A percentile compares a stretch with the other conserved stretches of the same genome.
These are phyloP conservation scores for Hyla sarda DNA, from an alignment of 2,113 vertebrate genomes.

Conservation along the genomic window DNA sequence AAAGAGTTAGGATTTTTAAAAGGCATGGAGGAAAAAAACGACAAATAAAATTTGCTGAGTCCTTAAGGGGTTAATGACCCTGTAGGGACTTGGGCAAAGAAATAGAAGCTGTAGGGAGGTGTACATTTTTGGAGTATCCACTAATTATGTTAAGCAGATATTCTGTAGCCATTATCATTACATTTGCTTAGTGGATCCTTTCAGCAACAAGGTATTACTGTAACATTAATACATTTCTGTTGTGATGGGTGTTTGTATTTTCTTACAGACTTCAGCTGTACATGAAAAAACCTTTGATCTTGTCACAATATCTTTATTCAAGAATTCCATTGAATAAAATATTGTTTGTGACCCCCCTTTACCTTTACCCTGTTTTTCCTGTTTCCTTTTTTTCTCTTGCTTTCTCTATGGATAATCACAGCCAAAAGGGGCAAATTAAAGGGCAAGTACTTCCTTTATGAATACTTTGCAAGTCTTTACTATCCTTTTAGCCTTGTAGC, in stretches of 20 bases:
- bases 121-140: not conserved
- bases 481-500: conserved; percentile 69
- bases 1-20: too few species aligned
- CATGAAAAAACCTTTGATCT: conserved; percentile 77
- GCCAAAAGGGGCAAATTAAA: conserved; percentile 75
- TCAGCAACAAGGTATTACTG: conserved; percentile 66
- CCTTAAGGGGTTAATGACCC: too few species aligned
- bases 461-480: conserved; percentile 72
- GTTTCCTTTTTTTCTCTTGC: conserved; percentile 75
- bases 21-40: too few species aligned
- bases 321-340: conserved; percentile 84
- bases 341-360: conserved; percentile 83
- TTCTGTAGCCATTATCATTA: not conserved
- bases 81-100: too few species aligned
- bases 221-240: conserved; percentile 63
- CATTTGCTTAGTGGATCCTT: conserved; percentile 68
- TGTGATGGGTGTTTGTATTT: conserved; percentile 71
- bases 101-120: too few species aligned
- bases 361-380: conserved; percentile 82
- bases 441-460: conserved; percentile 90
- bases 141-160: not conserved
- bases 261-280: conserved; percentile 71
- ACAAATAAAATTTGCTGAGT: too few species aligned
- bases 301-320: conserved; percentile 89
- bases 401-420: conserved; percentile 81